Evolutionary conservation across 2,113 vertebrate genomes (phyloP).

Genomic region (Eptatretus burgeri): DNA sequence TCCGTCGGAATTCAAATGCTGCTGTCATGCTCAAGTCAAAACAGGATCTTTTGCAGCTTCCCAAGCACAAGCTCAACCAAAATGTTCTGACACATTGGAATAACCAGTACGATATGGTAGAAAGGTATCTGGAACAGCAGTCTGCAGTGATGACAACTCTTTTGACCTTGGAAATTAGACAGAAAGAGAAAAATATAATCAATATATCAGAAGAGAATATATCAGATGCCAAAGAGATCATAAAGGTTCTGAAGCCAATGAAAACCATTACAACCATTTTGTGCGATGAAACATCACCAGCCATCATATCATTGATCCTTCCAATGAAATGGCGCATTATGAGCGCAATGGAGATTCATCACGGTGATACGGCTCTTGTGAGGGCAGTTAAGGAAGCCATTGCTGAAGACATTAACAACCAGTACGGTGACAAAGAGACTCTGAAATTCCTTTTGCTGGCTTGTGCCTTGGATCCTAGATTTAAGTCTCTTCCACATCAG

Average conservation of each 20-base stretch:
- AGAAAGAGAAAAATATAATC: slow-evolving; percentile 9
- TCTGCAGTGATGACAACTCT: slow-evolving; percentile 9
- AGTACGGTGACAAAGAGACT: background rate
- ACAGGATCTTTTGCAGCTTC: slow-evolving; percentile 8
- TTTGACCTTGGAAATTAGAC: slow-evolving; percentile 7
- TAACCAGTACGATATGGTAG: slow-evolving; percentile 9
- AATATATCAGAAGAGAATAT: slow-evolving; percentile 7
- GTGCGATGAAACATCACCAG: background rate
- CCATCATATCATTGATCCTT: slow-evolving; percentile 3
- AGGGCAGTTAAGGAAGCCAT: background rate
- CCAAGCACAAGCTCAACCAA: slow-evolving; percentile 8
- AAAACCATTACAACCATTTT: slow-evolving; percentile 7
- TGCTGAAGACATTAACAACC: background rate
- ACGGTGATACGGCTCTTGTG: background rate
- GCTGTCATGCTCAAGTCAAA: slow-evolving; percentile 8
- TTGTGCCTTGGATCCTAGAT: slow-evolving; percentile 4
- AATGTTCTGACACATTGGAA: slow-evolving; percentile 10
- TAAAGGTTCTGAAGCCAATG: slow-evolving; percentile 1
- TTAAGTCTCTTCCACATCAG: too few relatives aligned
- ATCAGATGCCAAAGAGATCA: background rate
- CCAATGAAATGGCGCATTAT: too few relatives aligned
- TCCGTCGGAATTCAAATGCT: slow-evolving; percentile 7
- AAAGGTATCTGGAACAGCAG: slow-evolving; percentile 10
- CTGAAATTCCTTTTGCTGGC: background rate
- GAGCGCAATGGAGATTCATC: slow-evolving; percentile 4